Conservation (phyloP, 2,797 vertebrate species). For the Tachyglossus aculeatus region DNA sequence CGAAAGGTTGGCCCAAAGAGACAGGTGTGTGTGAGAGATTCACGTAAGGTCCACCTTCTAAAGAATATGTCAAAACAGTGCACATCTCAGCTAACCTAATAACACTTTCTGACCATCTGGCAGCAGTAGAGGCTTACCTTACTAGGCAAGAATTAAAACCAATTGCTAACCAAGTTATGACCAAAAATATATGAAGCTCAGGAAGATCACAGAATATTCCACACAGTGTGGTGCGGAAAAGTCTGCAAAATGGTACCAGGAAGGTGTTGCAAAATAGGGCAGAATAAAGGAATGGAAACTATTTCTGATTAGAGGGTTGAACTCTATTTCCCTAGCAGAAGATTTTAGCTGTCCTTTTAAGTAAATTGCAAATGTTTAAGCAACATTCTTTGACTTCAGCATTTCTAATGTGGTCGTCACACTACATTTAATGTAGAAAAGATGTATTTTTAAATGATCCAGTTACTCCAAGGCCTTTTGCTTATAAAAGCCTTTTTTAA, state of each 20-base stretch:
- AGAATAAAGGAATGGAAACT: conserved; percentile 38
- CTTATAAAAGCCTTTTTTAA: conserved; percentile 65
- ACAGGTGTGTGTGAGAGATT: too few species aligned
- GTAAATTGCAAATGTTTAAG: conserved; percentile 53
- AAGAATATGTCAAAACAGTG: neutral
- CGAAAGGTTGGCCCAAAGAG: too few species aligned
- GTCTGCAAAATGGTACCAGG: neutral
- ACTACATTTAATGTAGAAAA: conserved; percentile 67
- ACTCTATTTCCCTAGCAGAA: neutral
- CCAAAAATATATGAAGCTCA: neutral
- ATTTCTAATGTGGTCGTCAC: conserved; percentile 65
- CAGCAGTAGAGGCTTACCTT: too few species aligned
- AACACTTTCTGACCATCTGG: too few species aligned
- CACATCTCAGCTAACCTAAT: neutral
- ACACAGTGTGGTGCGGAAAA: neutral
- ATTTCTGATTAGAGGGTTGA: neutral
- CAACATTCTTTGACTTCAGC: conserved; percentile 45
- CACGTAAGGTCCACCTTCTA: neutral
- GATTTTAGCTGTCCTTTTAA: conserved; percentile 41
- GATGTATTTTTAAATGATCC: conserved; percentile 67
- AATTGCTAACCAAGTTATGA: neutral
- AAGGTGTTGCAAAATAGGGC: conserved; percentile 6
- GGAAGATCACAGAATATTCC: neutral
- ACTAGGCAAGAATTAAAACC: neutral
- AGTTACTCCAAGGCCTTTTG: conserved; percentile 64